These are phyloP conservation scores for Drosophila miranda DNA, from an alignment of 1,140 invertebrate species.

Conservation along the genomic window DNA sequence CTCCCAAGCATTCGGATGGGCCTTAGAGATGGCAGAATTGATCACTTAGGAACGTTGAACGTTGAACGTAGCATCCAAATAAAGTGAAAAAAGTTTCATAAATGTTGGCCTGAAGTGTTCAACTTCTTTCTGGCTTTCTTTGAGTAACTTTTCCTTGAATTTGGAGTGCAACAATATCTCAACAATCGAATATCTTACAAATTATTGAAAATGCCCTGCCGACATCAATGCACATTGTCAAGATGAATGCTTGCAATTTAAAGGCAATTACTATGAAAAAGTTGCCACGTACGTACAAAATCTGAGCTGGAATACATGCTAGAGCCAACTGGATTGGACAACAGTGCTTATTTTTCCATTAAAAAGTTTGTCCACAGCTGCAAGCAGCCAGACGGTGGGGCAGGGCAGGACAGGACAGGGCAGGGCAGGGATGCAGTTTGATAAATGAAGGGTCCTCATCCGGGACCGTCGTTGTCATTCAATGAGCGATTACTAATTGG, in stretches of 20 bases:
- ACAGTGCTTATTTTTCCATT: conserved; percentile 61
- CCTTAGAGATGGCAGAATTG: too few species aligned
- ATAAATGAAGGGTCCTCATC: conserved; percentile 35
- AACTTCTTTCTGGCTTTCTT: too few species aligned
- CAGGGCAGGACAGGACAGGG: not conserved
- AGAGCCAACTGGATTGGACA: conserved; percentile 41
- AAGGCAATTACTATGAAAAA: conserved; percentile 27
- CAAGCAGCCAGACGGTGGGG: conserved; percentile 13
- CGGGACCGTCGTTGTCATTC: conserved; percentile 20
- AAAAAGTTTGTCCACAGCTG: conserved; percentile 57
- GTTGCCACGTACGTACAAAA: conserved; percentile 9
- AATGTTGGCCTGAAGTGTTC: too few species aligned
- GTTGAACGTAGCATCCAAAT: too few species aligned
- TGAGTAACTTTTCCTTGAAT: too few species aligned
- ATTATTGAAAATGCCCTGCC: too few species aligned
- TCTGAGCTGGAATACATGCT: conserved; percentile 9
- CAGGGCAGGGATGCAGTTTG: conserved; percentile 40
- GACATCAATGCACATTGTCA: conserved; percentile 6
- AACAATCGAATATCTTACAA: too few species aligned
- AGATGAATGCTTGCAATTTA: conserved; percentile 15
- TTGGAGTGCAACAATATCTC: too few species aligned
- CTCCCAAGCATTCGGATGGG: too few species aligned
- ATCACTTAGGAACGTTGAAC: too few species aligned
- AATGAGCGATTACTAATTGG: conserved; percentile 30
- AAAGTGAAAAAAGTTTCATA: too few species aligned